Evolutionary conservation across 2,888 invertebrate species (phyloP).

Genomic region (Drosophila antonietae): DNA sequence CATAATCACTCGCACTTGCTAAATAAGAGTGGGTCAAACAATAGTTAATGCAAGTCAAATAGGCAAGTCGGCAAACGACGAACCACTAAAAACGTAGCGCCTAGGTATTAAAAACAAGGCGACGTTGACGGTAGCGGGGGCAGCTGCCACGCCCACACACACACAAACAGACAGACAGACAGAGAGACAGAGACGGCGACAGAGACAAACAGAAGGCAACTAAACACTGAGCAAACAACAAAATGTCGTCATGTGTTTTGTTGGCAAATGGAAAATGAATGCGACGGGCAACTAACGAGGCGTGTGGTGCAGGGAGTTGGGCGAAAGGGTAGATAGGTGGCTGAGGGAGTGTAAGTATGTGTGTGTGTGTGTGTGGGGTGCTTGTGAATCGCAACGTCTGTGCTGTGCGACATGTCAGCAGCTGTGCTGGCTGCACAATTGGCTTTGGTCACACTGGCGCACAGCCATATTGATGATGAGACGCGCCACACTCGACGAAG

Average conservation of each 20-base stretch:
- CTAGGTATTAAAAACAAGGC: slow-evolving; percentile 7
- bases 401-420: slow-evolving; percentile 52
- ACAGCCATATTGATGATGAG: slow-evolving; percentile 44
- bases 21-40: slow-evolving; percentile 22
- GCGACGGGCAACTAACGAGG: slow-evolving; percentile 27
- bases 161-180: not conserved
- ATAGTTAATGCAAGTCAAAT: slow-evolving; percentile 45
- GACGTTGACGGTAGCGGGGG: not conserved
- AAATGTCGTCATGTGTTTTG: slow-evolving; percentile 74
- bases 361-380: not conserved
- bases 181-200: not conserved
- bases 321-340: not conserved
- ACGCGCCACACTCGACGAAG: slow-evolving; percentile 42
- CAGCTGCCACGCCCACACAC: slow-evolving; percentile 30
- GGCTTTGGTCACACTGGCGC: slow-evolving; percentile 53
- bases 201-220: slow-evolving; percentile 29
- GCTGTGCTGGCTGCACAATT: slow-evolving; percentile 52
- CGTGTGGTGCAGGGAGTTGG: not conserved
- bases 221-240: slow-evolving; percentile 66
- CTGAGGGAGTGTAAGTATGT: not conserved
- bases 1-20: slow-evolving; percentile 72
- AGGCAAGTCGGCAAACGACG: slow-evolving; percentile 10
- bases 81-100: slow-evolving; percentile 35
- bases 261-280: slow-evolving; percentile 61
- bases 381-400: slow-evolving; percentile 11